phyloP scores from a whole-genome alignment of 2,113 vertebrate species.

The Sakesphorus luctuosus region DNA sequence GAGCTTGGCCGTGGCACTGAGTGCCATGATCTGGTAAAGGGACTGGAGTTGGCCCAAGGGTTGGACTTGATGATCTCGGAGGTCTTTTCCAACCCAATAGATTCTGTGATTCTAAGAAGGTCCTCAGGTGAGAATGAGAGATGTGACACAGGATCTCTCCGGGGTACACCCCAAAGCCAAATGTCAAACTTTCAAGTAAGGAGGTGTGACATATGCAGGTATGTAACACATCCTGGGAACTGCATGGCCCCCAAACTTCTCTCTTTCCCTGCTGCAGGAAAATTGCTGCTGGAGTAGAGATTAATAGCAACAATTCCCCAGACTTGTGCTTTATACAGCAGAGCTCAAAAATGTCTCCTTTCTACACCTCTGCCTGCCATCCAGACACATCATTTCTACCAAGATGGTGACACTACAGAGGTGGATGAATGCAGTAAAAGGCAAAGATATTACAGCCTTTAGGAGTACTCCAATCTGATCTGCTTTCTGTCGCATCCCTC shows the following conservation, averaged over 20 bases:
- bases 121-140: background rate
- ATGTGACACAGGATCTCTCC: background rate
- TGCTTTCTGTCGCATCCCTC: background rate
- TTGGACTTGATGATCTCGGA: no score
- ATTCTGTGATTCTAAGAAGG: background rate
- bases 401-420: background rate
- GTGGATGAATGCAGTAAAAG: background rate
- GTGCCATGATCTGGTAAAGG: no score
- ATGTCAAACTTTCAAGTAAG: background rate
- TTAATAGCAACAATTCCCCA: background rate
- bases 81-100: no score
- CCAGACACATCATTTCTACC: background rate
- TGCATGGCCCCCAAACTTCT: background rate
- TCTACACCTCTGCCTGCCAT: background rate
- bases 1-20: no score
- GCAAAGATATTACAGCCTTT: rapidly evolving
- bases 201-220: background rate
- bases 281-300: background rate
- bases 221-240: background rate
- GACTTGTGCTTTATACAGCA: background rate
- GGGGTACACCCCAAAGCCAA: background rate
- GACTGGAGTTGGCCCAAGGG: no score
- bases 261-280: background rate
- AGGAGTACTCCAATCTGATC: no score
- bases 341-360: background rate